Evolutionary conservation across 2,797 vertebrate species (phyloP), one percentile per base, ranked within the genome.

Genomic region (Cynodonichthys magdalenae): DNA sequence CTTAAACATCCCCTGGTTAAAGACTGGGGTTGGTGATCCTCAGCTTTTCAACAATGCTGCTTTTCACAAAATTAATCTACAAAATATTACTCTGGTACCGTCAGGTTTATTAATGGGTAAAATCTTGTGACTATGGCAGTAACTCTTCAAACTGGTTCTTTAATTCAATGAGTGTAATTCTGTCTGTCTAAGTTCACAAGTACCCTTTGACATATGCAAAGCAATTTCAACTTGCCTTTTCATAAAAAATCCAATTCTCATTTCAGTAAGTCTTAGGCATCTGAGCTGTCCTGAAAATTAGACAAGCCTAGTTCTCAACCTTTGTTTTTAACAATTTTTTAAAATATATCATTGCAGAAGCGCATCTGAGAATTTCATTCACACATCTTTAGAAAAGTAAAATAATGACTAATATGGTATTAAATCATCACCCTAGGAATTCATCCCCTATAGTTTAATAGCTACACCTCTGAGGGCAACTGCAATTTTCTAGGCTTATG

Each of bases 401-500:
- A 58, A 46, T 14, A 4, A 5, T 15, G 10, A 46, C 17, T 20
- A 17, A 17, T 39, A 39, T n/a, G 12, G 47, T 19, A 39, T 34
- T 9, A 59, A 59, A 47, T 9, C 6, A 34, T 24, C 28, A 6
- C 9, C 27, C 15, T 17, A 11, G 45, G 10, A 59, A 48, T 48
- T 15, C 9, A 24, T 28, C 6, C n/a, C 2, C 17, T 42, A 42
- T 15, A 42, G 20, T 27, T 9, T 18, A 14, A 28, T 27, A 42
- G 50, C 10, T 39, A 15, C 6, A 6, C 6, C 59, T 15, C 36
- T 10, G n/a, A 41, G 39, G 5, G 24, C 1, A 41, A 51, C n/a
- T 47, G 56, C 18, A 34, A 34, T 47, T 59, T 31, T 59, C 56
- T 59, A 34, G 29, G 56, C n/a, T 59, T 48, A 20, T 19, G 39